These are phyloP conservation scores for Gadus macrocephalus DNA, from an alignment of 2,113 vertebrate species.

Conservation along the genomic window DNA sequence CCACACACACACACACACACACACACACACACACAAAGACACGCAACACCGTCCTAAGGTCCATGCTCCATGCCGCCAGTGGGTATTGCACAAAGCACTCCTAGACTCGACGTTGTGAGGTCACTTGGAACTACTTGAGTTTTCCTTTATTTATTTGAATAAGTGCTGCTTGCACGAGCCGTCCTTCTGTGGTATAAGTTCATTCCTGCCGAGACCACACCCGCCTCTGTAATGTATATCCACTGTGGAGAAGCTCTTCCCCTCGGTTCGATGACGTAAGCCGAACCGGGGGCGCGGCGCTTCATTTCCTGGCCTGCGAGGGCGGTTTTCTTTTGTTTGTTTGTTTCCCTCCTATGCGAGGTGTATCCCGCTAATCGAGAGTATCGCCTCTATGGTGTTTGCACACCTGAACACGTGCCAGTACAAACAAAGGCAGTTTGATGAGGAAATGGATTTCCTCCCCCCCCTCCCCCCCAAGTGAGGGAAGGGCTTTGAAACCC, in stretches of 20 bases:
- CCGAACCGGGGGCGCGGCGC: slow-evolving; percentile 17
- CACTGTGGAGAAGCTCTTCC: slow-evolving; percentile 1
- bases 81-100: slow-evolving; percentile 30
- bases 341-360: not conserved
- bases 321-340: slow-evolving; percentile 7
- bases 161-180: slow-evolving; percentile 1
- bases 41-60: slow-evolving; percentile 30
- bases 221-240: not conserved
- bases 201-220: slow-evolving; percentile 12
- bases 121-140: slow-evolving; percentile 49
- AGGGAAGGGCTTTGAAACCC: too few relatives aligned
- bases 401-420: slow-evolving; percentile 29
- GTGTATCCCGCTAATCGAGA: not conserved
- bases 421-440: slow-evolving; percentile 18
- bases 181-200: not conserved
- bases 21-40: slow-evolving; percentile 24
- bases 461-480: too few relatives aligned
- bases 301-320: slow-evolving; percentile 49
- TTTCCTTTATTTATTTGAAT: slow-evolving; percentile 5
- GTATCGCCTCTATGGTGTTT: not conserved
- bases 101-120: slow-evolving; percentile 10
- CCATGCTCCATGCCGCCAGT: slow-evolving; percentile 28
- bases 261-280: not conserved
- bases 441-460: not conserved
- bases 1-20: not conserved